Evolutionary conservation across 2,888 invertebrate species (phyloP).

Genomic region (Theristus sp.): DNA sequence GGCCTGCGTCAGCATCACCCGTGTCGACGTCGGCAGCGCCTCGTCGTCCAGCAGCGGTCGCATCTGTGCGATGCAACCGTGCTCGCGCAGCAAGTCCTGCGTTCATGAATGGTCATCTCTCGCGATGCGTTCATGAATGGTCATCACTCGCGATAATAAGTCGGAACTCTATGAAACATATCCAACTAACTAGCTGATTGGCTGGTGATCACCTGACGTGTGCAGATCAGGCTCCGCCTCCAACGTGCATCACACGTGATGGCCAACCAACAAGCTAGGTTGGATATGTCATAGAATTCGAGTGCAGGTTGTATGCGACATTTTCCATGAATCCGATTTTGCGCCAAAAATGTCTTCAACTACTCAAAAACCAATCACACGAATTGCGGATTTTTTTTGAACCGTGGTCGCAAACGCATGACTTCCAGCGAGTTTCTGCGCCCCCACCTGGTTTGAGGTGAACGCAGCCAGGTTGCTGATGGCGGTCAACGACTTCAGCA

Average conservation of each 20-base stretch:
- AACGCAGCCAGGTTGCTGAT: constrained; percentile 39
- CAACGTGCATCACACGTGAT: too few relatives aligned
- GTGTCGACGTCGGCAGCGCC: constrained; percentile 22
- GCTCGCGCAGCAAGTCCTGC: constrained; percentile 38
- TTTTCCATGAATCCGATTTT: background rate
- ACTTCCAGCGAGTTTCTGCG: background rate
- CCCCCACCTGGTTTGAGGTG: constrained; percentile 36
- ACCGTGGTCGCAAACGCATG: too few relatives aligned
- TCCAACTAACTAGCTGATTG: background rate
- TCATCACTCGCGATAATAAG: background rate
- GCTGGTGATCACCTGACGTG: background rate
- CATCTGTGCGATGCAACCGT: constrained; percentile 36
- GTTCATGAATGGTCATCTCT: constrained; percentile 8
- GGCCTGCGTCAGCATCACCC: constrained; percentile 35
- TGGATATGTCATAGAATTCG: too few relatives aligned
- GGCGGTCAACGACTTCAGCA: constrained; percentile 37
- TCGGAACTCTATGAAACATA: background rate
- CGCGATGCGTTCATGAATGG: too few relatives aligned
- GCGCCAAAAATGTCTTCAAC: too few relatives aligned
- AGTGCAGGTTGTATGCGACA: background rate
- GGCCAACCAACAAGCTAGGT: too few relatives aligned
- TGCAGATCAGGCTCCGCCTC: background rate
- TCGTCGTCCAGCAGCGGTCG: constrained; percentile 30
- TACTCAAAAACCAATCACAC: too few relatives aligned
- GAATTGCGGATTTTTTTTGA: too few relatives aligned